These are phyloP conservation scores for Falcaria lacertinaria DNA, from an alignment of 2,888 invertebrate genomes.

Conservation along the genomic window DNA sequence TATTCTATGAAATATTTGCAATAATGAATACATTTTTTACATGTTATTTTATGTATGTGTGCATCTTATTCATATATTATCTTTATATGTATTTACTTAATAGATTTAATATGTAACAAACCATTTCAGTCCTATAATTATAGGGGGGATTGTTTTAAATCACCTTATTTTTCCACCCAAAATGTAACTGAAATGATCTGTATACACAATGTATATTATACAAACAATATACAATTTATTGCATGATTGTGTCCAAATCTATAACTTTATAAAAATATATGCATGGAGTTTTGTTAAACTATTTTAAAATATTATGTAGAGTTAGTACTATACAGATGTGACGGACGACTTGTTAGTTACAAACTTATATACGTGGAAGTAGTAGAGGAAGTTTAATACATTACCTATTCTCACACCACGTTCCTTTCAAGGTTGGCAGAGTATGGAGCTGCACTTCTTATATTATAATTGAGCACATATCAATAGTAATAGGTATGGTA, in stretches of 20 bases:
- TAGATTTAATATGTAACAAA: too few species aligned
- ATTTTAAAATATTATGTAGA: neutral
- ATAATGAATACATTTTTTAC: constrained; percentile 70
- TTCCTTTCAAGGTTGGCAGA: too few species aligned
- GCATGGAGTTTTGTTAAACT: neutral
- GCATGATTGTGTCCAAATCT: neutral
- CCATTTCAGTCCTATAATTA: too few species aligned
- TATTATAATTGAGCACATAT: too few species aligned
- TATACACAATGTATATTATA: neutral
- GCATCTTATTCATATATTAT: too few species aligned
- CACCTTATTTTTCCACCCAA: neutral
- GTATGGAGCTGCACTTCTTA: too few species aligned
- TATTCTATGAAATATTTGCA: constrained; percentile 13
- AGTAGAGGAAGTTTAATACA: too few species aligned
- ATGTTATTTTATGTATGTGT: constrained; percentile 11
- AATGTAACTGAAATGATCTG: neutral
- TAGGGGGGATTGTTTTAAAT: neutral
- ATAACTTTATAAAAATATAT: neutral
- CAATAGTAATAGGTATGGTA: too few species aligned
- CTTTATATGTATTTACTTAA: too few species aligned
- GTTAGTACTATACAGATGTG: neutral
- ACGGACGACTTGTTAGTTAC: too few species aligned
- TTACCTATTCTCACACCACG: too few species aligned
- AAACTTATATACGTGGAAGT: too few species aligned
- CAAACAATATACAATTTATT: constrained; percentile 2